Percentiles rank a stretch among this genome's conserved stretches.
phyloP scores from a whole-genome alignment of 2,797 vertebrate genomes.

The Leptoclinus maculatus region DNA sequence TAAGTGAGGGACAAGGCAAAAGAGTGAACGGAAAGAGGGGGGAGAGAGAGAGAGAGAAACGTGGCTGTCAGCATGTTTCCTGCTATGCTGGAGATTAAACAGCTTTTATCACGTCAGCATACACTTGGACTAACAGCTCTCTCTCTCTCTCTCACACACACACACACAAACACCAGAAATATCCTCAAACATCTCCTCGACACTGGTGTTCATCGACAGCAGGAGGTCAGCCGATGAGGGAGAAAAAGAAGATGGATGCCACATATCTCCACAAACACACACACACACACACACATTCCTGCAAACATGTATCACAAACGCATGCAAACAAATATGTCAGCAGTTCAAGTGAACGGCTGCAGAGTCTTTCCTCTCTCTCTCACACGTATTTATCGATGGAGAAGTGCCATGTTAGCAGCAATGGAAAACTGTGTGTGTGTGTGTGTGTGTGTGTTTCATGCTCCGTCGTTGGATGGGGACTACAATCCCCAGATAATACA shows the following conservation, averaged over 20 bases:
- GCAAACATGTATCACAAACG: constrained; percentile 1
- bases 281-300: neutral
- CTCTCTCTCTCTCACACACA: constrained; percentile 7
- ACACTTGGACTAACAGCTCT: constrained; percentile 47
- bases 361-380: neutral
- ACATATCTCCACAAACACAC: constrained; percentile 26
- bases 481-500: too few relatives aligned
- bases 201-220: constrained; percentile 50
- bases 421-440: too few relatives aligned
- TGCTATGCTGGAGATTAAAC: constrained; percentile 61
- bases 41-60: constrained; percentile 20
- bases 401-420: too few relatives aligned
- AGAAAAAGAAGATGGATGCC: constrained; percentile 24
- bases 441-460: too few relatives aligned
- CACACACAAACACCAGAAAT: constrained; percentile 12
- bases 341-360: constrained; percentile 22
- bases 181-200: constrained; percentile 63
- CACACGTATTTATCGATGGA: neutral
- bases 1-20: neutral
- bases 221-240: constrained; percentile 51
- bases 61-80: constrained; percentile 70
- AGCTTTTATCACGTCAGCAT: constrained; percentile 66
- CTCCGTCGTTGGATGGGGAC: too few relatives aligned
- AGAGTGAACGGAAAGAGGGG: neutral
- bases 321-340: constrained; percentile 21